Conservation (phyloP, 2,888 invertebrate species). For the Poecilobothrus nobilitatus region DNA sequence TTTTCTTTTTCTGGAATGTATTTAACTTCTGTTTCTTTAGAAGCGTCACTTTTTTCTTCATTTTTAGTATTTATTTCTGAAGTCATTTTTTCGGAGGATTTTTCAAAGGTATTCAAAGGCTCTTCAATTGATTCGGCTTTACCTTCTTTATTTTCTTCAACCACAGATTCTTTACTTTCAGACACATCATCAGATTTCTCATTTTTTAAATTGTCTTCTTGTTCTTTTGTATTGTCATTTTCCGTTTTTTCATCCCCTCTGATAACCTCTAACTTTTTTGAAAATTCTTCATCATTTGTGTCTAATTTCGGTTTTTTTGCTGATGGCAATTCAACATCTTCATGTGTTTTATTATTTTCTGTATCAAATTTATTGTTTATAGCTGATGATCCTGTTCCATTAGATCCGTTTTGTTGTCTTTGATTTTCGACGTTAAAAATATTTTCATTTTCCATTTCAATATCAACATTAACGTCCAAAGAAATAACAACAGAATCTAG, state of each 20-base stretch:
- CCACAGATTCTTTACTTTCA: constrained; percentile 20
- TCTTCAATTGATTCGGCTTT: constrained; percentile 33
- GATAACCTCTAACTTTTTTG: constrained; percentile 35
- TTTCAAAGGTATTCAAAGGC: neutral
- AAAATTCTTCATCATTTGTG: constrained; percentile 19
- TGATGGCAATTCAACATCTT: constrained; percentile 46
- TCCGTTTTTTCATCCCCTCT: constrained; percentile 23
- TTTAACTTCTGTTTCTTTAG: constrained; percentile 16
- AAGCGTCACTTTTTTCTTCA: constrained; percentile 21
- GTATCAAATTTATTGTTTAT: constrained; percentile 5
- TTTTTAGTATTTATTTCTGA: constrained; percentile 31
- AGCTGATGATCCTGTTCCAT: neutral
- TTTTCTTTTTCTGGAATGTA: constrained; percentile 18
- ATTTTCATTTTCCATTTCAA: constrained; percentile 50
- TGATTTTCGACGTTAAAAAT: constrained; percentile 33
- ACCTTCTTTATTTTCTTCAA: constrained; percentile 18
- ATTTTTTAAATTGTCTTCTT: too few species aligned
- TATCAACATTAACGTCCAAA: constrained; percentile 50
- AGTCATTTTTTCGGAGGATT: constrained; percentile 25
- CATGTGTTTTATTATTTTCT: constrained; percentile 44
- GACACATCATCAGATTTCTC: neutral
- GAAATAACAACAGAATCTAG: constrained; percentile 45
- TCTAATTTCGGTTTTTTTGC: constrained; percentile 44
- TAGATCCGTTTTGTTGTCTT: constrained; percentile 19
- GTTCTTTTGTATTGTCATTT: constrained; percentile 15